phyloP scores from a whole-genome alignment of 1,140 invertebrate genomes.

The Papilio polyxenes region DNA sequence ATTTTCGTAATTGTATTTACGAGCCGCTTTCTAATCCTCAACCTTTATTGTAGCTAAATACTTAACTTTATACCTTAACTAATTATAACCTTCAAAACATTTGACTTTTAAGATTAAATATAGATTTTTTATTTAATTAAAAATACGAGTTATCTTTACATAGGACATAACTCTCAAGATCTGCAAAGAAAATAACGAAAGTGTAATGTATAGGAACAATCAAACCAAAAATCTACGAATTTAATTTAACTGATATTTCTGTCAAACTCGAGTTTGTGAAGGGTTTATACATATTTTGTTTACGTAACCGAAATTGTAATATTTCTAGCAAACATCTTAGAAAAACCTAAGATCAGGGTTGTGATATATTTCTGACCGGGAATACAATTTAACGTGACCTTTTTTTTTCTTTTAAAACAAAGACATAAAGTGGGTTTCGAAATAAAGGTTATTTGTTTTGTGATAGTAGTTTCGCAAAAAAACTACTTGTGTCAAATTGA shows the following conservation, averaged over 20 bases:
- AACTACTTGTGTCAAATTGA: conserved; percentile 24
- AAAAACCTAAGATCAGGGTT: background rate
- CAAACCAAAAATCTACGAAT: no score
- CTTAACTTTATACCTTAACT: no score
- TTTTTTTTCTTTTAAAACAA: conserved; percentile 29
- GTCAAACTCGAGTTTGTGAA: background rate
- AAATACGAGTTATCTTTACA: background rate
- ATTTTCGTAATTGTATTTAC: background rate
- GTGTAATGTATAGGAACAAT: no score
- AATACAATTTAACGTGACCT: background rate
- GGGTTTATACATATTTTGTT: background rate
- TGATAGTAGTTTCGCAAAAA: conserved; percentile 24
- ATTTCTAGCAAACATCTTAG: background rate
- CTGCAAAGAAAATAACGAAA: background rate
- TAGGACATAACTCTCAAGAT: background rate
- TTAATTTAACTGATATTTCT: no score
- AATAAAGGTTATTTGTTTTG: conserved; percentile 29
- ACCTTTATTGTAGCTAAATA: no score
- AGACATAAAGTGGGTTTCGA: conserved; percentile 30
- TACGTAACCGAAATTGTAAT: background rate
- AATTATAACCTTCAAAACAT: no score
- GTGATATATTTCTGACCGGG: background rate
- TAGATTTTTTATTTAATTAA: no score
- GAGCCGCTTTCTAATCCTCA: no score
- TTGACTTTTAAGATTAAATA: no score